phyloP scores from a whole-genome alignment of 2,797 vertebrate genomes.

The Apodemus agrarius region DNA sequence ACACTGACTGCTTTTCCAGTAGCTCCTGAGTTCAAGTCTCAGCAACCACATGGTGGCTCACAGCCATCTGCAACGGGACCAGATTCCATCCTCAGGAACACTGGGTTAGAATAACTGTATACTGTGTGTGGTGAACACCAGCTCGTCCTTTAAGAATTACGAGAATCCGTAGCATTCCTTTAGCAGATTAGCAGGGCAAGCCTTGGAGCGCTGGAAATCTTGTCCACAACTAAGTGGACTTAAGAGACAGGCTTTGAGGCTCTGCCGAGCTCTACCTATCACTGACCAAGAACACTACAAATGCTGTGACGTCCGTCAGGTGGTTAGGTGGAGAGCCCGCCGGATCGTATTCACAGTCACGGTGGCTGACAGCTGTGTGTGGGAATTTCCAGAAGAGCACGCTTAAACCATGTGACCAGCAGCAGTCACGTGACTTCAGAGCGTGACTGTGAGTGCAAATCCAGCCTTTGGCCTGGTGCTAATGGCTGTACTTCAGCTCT shows the following conservation, averaged over 20 bases:
- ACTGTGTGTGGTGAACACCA: neutral
- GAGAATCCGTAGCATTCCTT: neutral
- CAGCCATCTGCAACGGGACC: too few relatives aligned
- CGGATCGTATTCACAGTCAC: neutral
- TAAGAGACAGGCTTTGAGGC: neutral
- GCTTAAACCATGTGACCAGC: neutral
- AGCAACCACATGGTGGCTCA: too few relatives aligned
- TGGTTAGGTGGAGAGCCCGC: conserved; percentile 16
- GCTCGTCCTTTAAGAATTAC: neutral
- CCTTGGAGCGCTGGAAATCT: neutral
- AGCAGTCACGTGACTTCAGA: neutral
- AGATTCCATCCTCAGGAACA: neutral
- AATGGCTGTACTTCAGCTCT: conserved; percentile 60
- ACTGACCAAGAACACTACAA: accelerated
- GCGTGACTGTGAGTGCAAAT: neutral
- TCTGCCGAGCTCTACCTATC: neutral
- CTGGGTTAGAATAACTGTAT: neutral
- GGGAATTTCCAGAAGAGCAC: neutral
- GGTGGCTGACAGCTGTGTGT: neutral
- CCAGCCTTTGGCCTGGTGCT: neutral
- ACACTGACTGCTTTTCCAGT: too few relatives aligned
- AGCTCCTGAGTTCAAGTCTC: too few relatives aligned
- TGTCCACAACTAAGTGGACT: neutral
- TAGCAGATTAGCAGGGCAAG: conserved; percentile 3
- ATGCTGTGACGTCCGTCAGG: neutral